Base-by-base conservation (phyloP, 1,140 invertebrate genomes). In the Tenebrio molitor region DNA sequence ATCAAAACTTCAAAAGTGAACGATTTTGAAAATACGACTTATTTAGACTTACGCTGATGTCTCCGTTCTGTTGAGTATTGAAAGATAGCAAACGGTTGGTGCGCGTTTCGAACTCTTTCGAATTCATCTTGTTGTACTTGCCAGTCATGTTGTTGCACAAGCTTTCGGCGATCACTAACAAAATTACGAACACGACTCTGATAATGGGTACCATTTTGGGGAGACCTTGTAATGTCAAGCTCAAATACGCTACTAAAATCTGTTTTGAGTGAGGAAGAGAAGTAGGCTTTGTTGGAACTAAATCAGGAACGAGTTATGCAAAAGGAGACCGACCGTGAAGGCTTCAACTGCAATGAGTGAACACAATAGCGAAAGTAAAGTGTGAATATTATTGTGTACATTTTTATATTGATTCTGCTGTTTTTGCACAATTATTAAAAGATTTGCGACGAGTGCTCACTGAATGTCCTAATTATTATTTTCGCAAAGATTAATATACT, bases 51-150 rank as follows among this genome's bases (percentile, higher is more conserved):
- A 78, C 76, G 39, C 66, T 68, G 44, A 81, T 76, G 5, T 72
- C 71, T n/a, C 76, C 77, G 64, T 79, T 68, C 1, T 78, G 73
- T 10, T 76, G 69, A 0, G 77, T 76, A 67, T 79, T 77, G 67
- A 82, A 82, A 12, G 74, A 69, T 39, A 82, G 50, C 10, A 82
- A 74, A 41, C 76, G 68, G 33, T 72, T 36, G 34, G 75, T 73
- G 63, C 71, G 73, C 6, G 44, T 69, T 53, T 65, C 23, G 67
- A 78, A 77, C 5, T 15, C 39, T 1, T 53, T 12, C 16, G 53
- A 25, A 7, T 62, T 23, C 23, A 67, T 76, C 15, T 42, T 66
- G 8, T 46, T 34, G 58, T 71, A 75, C 41, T 50, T 36, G 10
- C 44, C 46, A 8, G 74, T 76, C 1, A 36, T 33, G 33, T 76